Conservation (phyloP, 2,888 invertebrate species). For the Lycia hirtaria region DNA sequence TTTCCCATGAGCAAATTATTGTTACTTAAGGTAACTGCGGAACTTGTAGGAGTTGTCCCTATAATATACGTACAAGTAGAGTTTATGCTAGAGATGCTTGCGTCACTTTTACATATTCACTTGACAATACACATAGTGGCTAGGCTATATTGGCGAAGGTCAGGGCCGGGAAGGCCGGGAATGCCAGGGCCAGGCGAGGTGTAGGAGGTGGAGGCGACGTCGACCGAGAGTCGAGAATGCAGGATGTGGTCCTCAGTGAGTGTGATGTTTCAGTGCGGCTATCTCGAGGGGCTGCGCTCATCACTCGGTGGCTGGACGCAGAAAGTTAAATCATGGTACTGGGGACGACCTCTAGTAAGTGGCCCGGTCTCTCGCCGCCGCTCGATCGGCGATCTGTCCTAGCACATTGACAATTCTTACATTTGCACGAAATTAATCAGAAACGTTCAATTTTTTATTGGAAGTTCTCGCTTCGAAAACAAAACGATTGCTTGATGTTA, state of each 20-base stretch:
- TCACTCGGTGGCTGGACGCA: slow-evolving; percentile 98
- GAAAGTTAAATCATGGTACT: slow-evolving; percentile 98
- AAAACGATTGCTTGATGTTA: slow-evolving; percentile 80
- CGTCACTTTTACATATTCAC: slow-evolving; percentile 62
- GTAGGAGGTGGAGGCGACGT: no score
- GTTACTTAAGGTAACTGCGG: slow-evolving; percentile 23
- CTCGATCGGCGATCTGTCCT: slow-evolving; percentile 77
- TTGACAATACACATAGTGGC: slow-evolving; percentile 58
- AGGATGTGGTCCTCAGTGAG: slow-evolving; percentile 79
- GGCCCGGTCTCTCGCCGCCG: slow-evolving; percentile 78
- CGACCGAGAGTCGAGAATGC: slow-evolving; percentile 50
- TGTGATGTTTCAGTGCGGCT: slow-evolving; percentile 93
- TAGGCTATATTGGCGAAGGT: slow-evolving; percentile 40
- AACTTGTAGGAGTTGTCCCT: slow-evolving; percentile 47
- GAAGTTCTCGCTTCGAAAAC: slow-evolving; percentile 77
- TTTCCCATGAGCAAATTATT: slow-evolving; percentile 20
- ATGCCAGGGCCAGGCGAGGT: no score
- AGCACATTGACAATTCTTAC: slow-evolving; percentile 81
- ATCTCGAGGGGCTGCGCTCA: slow-evolving; percentile 96
- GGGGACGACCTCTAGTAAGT: slow-evolving; percentile 99
- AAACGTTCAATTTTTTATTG: slow-evolving; percentile 61
- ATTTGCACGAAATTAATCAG: slow-evolving; percentile 77
- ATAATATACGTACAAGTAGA: slow-evolving; percentile 61
- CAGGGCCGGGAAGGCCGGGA: slow-evolving; percentile 21
- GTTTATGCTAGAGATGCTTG: slow-evolving; percentile 65